Conservation (phyloP, 2,888 invertebrate genomes). For the Epiblema foenella region DNA sequence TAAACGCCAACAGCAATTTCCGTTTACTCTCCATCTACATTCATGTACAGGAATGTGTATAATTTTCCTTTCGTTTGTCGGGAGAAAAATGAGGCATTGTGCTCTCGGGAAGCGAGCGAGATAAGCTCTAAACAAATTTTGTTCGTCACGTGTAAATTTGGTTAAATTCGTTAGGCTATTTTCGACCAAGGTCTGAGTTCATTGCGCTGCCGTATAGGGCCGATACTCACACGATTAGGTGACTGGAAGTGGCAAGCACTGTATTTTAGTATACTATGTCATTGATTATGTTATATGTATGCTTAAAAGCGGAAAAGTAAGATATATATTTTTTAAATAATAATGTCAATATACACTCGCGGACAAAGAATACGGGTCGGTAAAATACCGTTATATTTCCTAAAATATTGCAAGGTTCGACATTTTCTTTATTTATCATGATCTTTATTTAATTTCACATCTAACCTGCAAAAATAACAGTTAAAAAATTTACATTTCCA, state of each 20-base stretch:
- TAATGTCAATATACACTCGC: too few relatives aligned
- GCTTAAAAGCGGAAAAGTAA: too few relatives aligned
- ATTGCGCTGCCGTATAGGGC: conserved; percentile 66
- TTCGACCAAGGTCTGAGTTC: conserved; percentile 73
- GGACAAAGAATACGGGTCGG: too few relatives aligned
- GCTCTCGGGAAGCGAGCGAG: conserved; percentile 51
- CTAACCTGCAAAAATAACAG: too few relatives aligned
- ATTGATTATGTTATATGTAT: too few relatives aligned
- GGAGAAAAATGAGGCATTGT: conserved; percentile 60
- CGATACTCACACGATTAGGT: conserved; percentile 46
- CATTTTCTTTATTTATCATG: too few relatives aligned
- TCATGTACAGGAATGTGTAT: conserved; percentile 38
- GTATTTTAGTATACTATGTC: not conserved
- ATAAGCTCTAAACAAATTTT: conserved; percentile 72
- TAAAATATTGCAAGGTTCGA: too few relatives aligned
- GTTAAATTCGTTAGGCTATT: conserved; percentile 73
- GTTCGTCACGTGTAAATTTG: conserved; percentile 67
- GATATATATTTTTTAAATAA: too few relatives aligned
- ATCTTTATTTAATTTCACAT: too few relatives aligned
- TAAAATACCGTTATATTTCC: too few relatives aligned
- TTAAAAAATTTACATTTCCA: too few relatives aligned
- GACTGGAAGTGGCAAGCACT: conserved; percentile 28
- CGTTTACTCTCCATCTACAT: conserved; percentile 30
- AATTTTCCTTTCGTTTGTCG: conserved; percentile 47
- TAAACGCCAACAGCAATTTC: conserved; percentile 22